phyloP scores from a whole-genome alignment of 2,113 vertebrate species.

The Salvelinus sp. region DNA sequence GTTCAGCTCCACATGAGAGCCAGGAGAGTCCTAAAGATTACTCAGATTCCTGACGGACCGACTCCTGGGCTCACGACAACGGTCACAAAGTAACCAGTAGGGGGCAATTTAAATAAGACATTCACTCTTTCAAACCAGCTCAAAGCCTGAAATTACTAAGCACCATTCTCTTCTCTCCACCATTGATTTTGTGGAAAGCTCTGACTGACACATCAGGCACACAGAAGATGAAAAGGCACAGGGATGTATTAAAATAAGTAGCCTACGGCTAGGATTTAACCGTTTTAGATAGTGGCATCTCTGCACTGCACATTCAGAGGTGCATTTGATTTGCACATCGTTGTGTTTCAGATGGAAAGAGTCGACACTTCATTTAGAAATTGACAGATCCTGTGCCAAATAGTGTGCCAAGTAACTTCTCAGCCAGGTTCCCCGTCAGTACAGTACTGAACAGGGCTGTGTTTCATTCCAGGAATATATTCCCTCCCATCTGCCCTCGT shows the following conservation, averaged over 20 bases:
- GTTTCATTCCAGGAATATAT: too few species aligned
- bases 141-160: slow-evolving; percentile 48
- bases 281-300: too few species aligned
- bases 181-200: slow-evolving; percentile 38
- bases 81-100: slow-evolving; percentile 64
- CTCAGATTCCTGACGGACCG: slow-evolving; percentile 64
- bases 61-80: slow-evolving; percentile 66
- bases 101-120: slow-evolving; percentile 57
- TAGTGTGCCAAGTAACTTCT: too few species aligned
- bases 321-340: too few species aligned
- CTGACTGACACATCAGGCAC: slow-evolving; percentile 51
- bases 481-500: too few species aligned
- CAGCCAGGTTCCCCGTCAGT: too few species aligned
- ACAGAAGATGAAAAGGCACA: slow-evolving; percentile 41
- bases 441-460: too few species aligned
- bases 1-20: slow-evolving; percentile 41
- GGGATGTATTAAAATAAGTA: neutral
- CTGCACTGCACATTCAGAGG: too few species aligned
- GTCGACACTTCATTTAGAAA: too few species aligned
- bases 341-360: too few species aligned
- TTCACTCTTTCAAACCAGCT: slow-evolving; percentile 50
- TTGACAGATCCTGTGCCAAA: too few species aligned
- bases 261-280: too few species aligned
- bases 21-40: slow-evolving; percentile 67
- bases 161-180: slow-evolving; percentile 30